Base-by-base conservation (phyloP, 2,797 vertebrate species). In the Mormyrops attenuatus region DNA sequence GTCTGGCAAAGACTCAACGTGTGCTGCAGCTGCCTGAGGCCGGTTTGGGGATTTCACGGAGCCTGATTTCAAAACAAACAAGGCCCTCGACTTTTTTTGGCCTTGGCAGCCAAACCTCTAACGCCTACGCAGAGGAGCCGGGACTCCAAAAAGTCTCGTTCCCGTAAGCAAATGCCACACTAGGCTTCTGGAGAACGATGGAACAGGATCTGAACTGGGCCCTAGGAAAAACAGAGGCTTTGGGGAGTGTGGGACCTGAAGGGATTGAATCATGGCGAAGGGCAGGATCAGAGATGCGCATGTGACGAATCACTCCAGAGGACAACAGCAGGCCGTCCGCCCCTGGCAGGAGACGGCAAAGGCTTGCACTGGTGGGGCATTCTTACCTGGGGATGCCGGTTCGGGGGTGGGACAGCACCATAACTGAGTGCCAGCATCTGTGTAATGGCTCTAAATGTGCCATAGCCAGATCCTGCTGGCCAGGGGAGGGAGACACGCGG, bases 361-460 rank as follows among this genome's bases (percentile, higher is more conserved):
- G 92, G 91, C 91, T 88, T 90, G 92, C 92, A 41, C 91, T 90
- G 63, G 73, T 89, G 89, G 50, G 90, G 80, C 80, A 77, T 88
- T 88, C 55, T 89, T 50, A 90, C 77, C 9, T 11, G 86, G 91
- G 50, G 41, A 13, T 66, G 89, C 66, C 1, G 20, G 50, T 90
- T 89, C 69, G 49, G 90, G 26, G 88, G 89, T 89, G 85, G 91
- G 89, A 50, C 87, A 88, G 86, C 53, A 20, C 15, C n/a, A 63
- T 5, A 34, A 73, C 60, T 17, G 86, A 92, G 55, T 85, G 85
- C 92, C 90, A 87, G 94, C 95, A 94, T 95, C 94, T 95, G 94
- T 94, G 92, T 90, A 89, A 92, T 88, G 90, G 89, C 92, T 93
- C 92, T 60, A 90, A 85, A 91, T 91, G 90, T 92, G 92, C 63